Evolutionary conservation across 2,797 vertebrate genomes (phyloP).

Genomic region (Centroberyx gerrardi): DNA sequence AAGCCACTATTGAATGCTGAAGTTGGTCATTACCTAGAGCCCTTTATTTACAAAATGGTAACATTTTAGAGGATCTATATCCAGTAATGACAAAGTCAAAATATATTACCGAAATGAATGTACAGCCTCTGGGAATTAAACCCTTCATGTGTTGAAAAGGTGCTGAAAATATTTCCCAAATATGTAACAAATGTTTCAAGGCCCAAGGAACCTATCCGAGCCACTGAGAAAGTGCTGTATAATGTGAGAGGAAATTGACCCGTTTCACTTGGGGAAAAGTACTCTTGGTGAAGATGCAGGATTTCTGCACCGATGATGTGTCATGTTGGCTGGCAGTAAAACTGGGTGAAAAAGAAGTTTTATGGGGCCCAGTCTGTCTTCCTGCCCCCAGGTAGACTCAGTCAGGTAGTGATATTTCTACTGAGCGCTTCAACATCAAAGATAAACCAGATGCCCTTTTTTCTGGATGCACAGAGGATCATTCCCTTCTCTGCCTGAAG

Average conservation of each 20-base stretch:
- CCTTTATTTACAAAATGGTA: no score
- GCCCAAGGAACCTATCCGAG: neutral
- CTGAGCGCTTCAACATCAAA: constrained; percentile 53
- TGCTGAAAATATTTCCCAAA: neutral
- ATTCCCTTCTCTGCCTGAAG: neutral
- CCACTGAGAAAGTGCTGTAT: neutral
- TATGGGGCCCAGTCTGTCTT: neutral
- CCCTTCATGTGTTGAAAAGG: neutral
- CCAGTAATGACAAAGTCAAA: no score
- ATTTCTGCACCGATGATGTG: neutral
- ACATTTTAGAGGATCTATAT: no score
- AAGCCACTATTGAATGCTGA: no score
- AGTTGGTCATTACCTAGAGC: no score
- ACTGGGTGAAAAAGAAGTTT: neutral
- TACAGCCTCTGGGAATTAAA: neutral
- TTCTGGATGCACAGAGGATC: constrained; percentile 16
- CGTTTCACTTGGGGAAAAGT: neutral
- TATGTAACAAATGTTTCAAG: neutral
- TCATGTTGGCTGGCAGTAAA: neutral
- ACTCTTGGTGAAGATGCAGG: neutral
- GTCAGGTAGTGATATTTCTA: constrained; percentile 22
- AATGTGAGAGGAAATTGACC: neutral
- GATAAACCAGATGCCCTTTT: constrained; percentile 16
- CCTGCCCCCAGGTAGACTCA: constrained; percentile 26
- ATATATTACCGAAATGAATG: no score